A percentile compares a stretch with the other conserved stretches of the same genome.
These are phyloP conservation scores for Protonibea diacanthus DNA, from an alignment of 2,797 vertebrate genomes.

Conservation along the genomic window DNA sequence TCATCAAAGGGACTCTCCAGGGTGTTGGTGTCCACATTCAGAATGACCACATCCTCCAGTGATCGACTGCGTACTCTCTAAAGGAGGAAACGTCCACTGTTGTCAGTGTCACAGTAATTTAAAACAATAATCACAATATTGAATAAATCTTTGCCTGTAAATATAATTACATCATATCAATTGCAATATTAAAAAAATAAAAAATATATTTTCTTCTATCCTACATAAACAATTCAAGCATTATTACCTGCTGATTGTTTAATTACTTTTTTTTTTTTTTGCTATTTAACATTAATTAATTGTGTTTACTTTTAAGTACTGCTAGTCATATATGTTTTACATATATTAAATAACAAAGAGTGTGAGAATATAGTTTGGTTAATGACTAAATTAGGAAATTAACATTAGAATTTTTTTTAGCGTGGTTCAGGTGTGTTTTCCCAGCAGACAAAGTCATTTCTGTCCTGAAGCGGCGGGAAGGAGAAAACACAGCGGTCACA, in stretches of 20 bases:
- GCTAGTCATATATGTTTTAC: neutral
- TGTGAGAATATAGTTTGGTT: neutral
- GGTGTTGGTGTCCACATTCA: slow-evolving; percentile 97
- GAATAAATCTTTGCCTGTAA: neutral
- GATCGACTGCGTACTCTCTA: slow-evolving; percentile 93
- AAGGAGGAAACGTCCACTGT: slow-evolving; percentile 12
- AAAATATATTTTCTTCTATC: neutral
- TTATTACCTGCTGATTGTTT: neutral
- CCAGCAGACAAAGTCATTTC: slow-evolving; percentile 30
- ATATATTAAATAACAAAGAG: slow-evolving; percentile 4
- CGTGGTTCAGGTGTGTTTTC: slow-evolving; percentile 24
- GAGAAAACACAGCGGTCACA: slow-evolving; percentile 40
- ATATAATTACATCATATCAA: neutral
- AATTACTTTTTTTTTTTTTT: neutral
- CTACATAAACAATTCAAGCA: neutral
- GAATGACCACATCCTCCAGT: slow-evolving; percentile 95
- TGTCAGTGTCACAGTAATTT: neutral
- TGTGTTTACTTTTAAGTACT: neutral
- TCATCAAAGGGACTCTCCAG: slow-evolving; percentile 96
- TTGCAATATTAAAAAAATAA: neutral
- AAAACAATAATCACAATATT: slow-evolving; percentile 1
- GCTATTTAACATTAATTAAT: neutral
- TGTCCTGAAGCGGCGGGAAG: slow-evolving; percentile 12
- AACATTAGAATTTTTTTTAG: neutral
- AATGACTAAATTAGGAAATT: neutral